phyloP scores from a whole-genome alignment of 1,140 invertebrate species.

The Drosophila prosaltans region DNA sequence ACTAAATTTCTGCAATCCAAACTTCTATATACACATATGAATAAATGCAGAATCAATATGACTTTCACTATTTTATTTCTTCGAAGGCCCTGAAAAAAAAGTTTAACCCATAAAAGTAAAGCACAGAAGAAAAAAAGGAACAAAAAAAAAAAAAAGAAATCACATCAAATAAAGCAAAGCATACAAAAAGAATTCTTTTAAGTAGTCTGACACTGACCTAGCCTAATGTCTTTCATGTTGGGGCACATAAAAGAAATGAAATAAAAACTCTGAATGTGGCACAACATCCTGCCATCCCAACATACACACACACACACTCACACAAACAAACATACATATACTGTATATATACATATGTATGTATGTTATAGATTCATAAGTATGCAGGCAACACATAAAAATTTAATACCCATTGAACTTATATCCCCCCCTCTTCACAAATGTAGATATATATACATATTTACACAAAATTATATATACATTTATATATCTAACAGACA shows the following conservation, averaged over 20 bases:
- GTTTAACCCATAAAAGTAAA: constrained; percentile 67
- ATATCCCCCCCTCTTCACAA: constrained; percentile 12
- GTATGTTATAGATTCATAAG: constrained; percentile 16
- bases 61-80: constrained; percentile 47
- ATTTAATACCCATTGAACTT: constrained; percentile 25
- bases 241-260: constrained; percentile 59
- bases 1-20: neutral
- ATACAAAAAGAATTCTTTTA: constrained; percentile 55
- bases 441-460: constrained; percentile 31
- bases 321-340: constrained; percentile 1
- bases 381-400: constrained; percentile 32
- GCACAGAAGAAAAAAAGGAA: constrained; percentile 27
- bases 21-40: neutral
- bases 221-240: constrained; percentile 72
- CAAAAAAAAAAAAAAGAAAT: constrained; percentile 12
- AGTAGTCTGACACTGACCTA: constrained; percentile 76
- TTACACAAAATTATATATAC: constrained; percentile 12
- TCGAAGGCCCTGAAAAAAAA: constrained; percentile 58
- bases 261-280: constrained; percentile 74
- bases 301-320: constrained; percentile 24
- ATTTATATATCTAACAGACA: constrained; percentile 13
- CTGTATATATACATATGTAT: constrained; percentile 30
- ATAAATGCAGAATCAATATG: constrained; percentile 6
- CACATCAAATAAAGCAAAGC: constrained; percentile 56
- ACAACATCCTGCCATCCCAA: constrained; percentile 42